Conservation (phyloP, 2,113 vertebrate species). For the Theristicus caerulescens region DNA sequence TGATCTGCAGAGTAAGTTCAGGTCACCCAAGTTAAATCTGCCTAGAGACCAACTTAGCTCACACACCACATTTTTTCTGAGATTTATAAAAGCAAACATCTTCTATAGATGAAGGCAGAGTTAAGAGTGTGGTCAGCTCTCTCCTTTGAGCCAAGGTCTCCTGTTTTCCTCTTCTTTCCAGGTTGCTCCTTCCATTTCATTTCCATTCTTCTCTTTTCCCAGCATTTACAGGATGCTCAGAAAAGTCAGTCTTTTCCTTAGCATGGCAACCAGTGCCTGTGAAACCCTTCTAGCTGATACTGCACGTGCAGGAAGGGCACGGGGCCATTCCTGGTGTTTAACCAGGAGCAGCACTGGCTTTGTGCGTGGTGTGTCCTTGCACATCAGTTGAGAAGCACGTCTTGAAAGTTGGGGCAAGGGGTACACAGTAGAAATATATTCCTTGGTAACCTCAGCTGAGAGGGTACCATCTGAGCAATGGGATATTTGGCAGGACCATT, state of each 20-base stretch:
- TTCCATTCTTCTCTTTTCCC: slow-evolving; percentile 18
- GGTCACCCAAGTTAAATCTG: slow-evolving; percentile 52
- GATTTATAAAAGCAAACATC: slow-evolving; percentile 57
- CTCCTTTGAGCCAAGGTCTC: background rate
- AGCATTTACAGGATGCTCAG: background rate
- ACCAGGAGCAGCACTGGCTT: accelerated
- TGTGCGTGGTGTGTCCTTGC: accelerated
- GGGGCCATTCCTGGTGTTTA: background rate
- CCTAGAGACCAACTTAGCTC: slow-evolving; percentile 29
- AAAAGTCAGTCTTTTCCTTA: background rate
- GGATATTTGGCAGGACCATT: background rate
- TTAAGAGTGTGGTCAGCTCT: background rate
- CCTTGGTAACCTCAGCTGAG: background rate
- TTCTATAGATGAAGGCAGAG: background rate
- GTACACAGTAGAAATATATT: background rate
- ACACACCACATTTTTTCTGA: slow-evolving; percentile 21
- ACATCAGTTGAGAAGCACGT: background rate
- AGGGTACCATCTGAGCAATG: background rate
- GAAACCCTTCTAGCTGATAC: background rate
- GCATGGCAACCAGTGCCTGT: accelerated
- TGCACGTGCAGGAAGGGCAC: background rate
- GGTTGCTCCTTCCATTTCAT: slow-evolving; percentile 16
- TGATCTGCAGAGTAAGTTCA: slow-evolving; percentile 35
- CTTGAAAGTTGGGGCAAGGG: background rate
- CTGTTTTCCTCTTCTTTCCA: slow-evolving; percentile 30